phyloP scores from a whole-genome alignment of 2,888 invertebrate species.

The Zelleria hepariella region DNA sequence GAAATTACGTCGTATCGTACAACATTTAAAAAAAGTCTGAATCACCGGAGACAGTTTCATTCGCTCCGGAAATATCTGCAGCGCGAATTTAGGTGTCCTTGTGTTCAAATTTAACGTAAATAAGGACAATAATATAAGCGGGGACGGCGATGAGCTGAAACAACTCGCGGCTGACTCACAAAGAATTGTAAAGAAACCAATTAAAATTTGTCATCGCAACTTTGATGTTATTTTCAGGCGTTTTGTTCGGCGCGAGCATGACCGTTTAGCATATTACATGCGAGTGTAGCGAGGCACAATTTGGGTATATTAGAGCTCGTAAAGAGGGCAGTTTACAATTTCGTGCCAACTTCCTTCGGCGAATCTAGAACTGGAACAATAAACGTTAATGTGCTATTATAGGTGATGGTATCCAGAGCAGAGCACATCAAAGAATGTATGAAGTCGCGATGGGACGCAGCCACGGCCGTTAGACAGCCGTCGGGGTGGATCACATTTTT shows the following conservation, averaged over 20 bases:
- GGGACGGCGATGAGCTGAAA: slow-evolving; percentile 28
- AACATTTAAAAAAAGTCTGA: slow-evolving; percentile 51
- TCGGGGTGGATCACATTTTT: background rate
- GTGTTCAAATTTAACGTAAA: slow-evolving; percentile 45
- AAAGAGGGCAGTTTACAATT: slow-evolving; percentile 71
- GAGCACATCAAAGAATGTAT: slow-evolving; percentile 54
- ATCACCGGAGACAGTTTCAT: slow-evolving; percentile 60
- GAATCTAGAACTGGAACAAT: slow-evolving; percentile 64
- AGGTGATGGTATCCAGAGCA: slow-evolving; percentile 64
- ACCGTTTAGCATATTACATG: background rate
- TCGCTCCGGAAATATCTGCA: slow-evolving; percentile 60
- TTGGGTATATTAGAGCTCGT: slow-evolving; percentile 46
- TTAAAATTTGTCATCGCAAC: background rate
- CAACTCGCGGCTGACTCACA: slow-evolving; percentile 35
- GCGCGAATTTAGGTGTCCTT: slow-evolving; percentile 64
- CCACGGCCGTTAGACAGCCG: background rate
- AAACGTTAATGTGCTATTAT: slow-evolving; percentile 55
- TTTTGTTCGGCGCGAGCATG: background rate
- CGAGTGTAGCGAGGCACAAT: slow-evolving; percentile 12
- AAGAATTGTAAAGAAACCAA: slow-evolving; percentile 5
- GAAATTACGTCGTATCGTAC: slow-evolving; percentile 47
- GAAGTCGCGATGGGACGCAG: background rate
- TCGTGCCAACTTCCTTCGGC: slow-evolving; percentile 61
- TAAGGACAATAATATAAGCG: slow-evolving; percentile 53
- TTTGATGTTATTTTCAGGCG: background rate